These are phyloP conservation scores for Sprattus sprattus DNA, from an alignment of 2,113 vertebrate genomes.

Conservation along the genomic window DNA sequence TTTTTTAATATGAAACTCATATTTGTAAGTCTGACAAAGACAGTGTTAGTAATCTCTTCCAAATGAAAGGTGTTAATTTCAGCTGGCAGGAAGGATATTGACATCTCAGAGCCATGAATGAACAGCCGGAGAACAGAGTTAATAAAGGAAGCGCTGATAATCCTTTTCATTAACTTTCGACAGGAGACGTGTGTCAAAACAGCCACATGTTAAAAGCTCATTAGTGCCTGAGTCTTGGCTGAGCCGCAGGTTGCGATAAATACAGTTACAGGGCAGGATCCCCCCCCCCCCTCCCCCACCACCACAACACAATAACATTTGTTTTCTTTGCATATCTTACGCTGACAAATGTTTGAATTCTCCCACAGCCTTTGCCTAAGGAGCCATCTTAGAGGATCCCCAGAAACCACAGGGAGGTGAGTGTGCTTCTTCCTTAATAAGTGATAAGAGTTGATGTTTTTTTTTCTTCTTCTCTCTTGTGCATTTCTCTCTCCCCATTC, in stretches of 20 bases:
- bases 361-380: slow-evolving; percentile 75
- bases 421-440: slow-evolving; percentile 20
- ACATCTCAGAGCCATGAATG: neutral
- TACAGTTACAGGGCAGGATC: neutral
- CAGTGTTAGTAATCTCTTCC: neutral
- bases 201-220: neutral
- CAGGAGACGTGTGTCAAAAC: neutral
- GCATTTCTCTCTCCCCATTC: neutral
- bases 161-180: slow-evolving; percentile 7
- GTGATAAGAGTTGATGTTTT: neutral
- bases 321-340: neutral
- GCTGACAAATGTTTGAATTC: slow-evolving; percentile 43
- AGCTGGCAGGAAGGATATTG: slow-evolving; percentile 1
- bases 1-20: neutral
- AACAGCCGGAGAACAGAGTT: neutral
- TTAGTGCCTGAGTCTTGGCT: neutral
- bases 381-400: slow-evolving; percentile 72
- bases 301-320: neutral
- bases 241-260: neutral
- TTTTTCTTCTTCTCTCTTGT: neutral
- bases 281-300: too few species aligned
- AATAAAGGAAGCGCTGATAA: slow-evolving; percentile 14
- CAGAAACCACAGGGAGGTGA: slow-evolving; percentile 57
- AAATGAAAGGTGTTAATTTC: slow-evolving; percentile 16
- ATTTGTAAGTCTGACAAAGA: neutral